Evolutionary conservation across 2,888 invertebrate species (phyloP).

Genomic region (Temnothorax ravouxi): DNA sequence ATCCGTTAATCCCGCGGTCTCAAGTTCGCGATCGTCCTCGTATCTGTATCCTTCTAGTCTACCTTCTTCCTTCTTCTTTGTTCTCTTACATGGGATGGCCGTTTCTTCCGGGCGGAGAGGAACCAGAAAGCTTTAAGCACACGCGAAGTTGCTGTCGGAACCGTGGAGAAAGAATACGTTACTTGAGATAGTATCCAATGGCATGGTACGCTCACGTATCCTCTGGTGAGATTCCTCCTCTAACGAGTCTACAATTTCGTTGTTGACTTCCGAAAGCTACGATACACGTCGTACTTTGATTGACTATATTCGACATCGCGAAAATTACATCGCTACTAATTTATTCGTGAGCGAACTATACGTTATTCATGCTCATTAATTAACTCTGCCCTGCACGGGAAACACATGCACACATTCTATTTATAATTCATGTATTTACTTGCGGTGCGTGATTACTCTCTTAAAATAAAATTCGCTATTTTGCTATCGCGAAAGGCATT

Average conservation of each 20-base stretch:
- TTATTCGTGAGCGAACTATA: background rate
- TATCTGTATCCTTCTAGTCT: constrained; percentile 22
- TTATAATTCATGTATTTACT: constrained; percentile 38
- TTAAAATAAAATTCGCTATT: constrained; percentile 27
- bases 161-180: background rate
- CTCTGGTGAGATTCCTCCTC: background rate
- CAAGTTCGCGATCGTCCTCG: constrained; percentile 18
- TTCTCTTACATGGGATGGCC: background rate
- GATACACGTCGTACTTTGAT: background rate
- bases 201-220: constrained; percentile 1
- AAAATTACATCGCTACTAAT: constrained; percentile 14
- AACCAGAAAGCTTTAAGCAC: constrained; percentile 20
- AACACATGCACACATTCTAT: background rate
- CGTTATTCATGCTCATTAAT: constrained; percentile 21
- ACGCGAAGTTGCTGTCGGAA: constrained; percentile 13
- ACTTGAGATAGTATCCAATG: constrained; percentile 21
- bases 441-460: background rate
- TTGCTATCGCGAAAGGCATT: background rate
- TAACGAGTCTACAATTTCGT: constrained; percentile 34
- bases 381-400: background rate
- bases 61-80: background rate
- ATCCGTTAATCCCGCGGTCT: constrained; percentile 50
- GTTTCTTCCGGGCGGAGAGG: background rate
- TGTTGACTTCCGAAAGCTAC: constrained; percentile 10
- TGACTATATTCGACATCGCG: background rate